Evolutionary conservation across 2,888 invertebrate genomes (phyloP), one percentile per base, ranked within the genome.

Genomic region (Latrodectus hesperus): DNA sequence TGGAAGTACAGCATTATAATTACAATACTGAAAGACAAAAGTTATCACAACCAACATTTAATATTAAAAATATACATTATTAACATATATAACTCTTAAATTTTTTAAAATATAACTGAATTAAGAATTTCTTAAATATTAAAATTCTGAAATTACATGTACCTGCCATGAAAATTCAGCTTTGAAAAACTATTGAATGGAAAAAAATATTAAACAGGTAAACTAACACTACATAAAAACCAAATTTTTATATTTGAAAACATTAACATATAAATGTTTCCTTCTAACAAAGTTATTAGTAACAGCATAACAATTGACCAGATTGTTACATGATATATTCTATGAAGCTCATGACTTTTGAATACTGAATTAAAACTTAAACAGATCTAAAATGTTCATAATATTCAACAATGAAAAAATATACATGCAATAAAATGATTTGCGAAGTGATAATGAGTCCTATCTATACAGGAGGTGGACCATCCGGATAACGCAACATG

Each of bases 401-500:
- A 68, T 22, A 17, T 16, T 11, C 11, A 17, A 17, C 11, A 17
- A 26, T 17, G 12, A 17, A 68, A 5, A 22, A 22, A 22, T 49
- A 72, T 16, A 52, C 52, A 51, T 49, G 16, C 16, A n/a, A 14
- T 10, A 52, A 9, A 26, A 70, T 22, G 12, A 70, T 26, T 68
- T 16, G 9, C 3, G 38, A 70, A 26, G 22, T 22, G 70, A 22
- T 70, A 51, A 38, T 49, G 17, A 73, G 16, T 53, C 22, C 26
- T 67, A 74, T 75, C 82, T 95, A 98, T 88, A 96, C 95, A 79
- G 99, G 98, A 86, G 98, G 99, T 75, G 98, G 97, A 90, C 98
- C 98, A 92, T 98, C 96, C 38, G 96, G 96, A 93, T 98, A 98
- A 87, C 96, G 94, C 90, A 98, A 94, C 93, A 97, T 96, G 68